These are phyloP conservation scores for Oreotrochilus melanogaster DNA, from an alignment of 2,113 vertebrate genomes.

Conservation along the genomic window DNA sequence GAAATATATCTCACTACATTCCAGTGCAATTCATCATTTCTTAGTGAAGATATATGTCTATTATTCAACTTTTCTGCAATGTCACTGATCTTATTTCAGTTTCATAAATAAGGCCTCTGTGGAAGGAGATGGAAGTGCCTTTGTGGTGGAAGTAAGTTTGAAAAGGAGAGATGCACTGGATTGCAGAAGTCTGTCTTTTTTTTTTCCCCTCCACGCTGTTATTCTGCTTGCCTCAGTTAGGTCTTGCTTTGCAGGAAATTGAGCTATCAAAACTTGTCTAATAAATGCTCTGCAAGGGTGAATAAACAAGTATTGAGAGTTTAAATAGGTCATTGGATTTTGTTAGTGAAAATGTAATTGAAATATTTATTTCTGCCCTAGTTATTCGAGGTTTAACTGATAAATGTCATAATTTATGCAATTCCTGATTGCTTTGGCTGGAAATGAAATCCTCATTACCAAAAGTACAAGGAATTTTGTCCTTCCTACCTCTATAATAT, in stretches of 20 bases:
- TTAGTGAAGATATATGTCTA: not conserved
- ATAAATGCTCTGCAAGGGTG: not conserved
- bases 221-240: not conserved
- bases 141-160: not conserved
- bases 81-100: not conserved
- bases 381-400: not conserved
- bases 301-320: not conserved
- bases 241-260: not conserved
- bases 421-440: not conserved
- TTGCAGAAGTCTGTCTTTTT: not conserved
- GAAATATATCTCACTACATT: not conserved
- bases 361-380: not conserved
- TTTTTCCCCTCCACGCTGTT: rapidly evolving
- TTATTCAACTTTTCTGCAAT: not conserved
- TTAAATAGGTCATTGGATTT: not conserved
- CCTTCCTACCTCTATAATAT: not conserved
- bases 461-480: too few relatives aligned
- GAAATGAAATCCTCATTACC: too few relatives aligned
- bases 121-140: not conserved
- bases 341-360: not conserved
- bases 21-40: not conserved
- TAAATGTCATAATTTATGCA: not conserved
- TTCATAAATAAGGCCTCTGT: not conserved
- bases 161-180: not conserved
- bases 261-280: not conserved